Evolutionary conservation across 2,797 vertebrate species (phyloP), one percentile per base, ranked within the genome.

Genomic region (Danio kyathit): DNA sequence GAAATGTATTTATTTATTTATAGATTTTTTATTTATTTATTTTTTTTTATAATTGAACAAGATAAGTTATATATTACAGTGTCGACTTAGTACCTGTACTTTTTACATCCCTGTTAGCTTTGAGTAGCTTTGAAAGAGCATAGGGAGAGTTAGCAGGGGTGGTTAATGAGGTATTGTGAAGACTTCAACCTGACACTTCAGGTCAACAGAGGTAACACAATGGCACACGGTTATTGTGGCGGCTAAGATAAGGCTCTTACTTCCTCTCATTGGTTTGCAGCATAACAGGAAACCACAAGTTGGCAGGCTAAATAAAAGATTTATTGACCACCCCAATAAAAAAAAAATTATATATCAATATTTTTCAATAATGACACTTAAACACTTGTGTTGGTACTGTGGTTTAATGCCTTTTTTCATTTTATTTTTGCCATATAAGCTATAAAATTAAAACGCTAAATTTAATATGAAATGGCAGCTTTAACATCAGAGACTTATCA

Each of bases 251-350:
- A 79, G 71, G 48, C 41, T 29, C 72, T 19, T 10, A 74, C 57
- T 87, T 88, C 87, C 87, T 79, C 77, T 80, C 49, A 78, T 88
- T 88, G 88, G 64, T 69, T 88, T 76, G 60, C 57, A 67, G 59
- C 64, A 71, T 74, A 61, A 52, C 61, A 46, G 79, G 79, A 87
- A 79, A 57, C 21, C 51, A 75, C 72, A 51, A 67, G 49, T 46
- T 81, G 70, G 71, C 59, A 73, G n/a, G 12, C 44, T 46, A n/a
- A 52, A 75, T 44, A 2, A 44, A 52, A 21, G 0, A 67, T n/a
- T n/a, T n/a, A n/a, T n/a, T n/a, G n/a, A n/a, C n/a, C n/a, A n/a
- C n/a, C n/a, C n/a, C n/a, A n/a, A n/a, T n/a, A n/a, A n/a, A n/a
- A n/a, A n/a, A n/a, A n/a, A n/a, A n/a, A n/a, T n/a, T n/a, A n/a